A percentile compares a stretch with the other conserved stretches of the same genome.
These are phyloP conservation scores for Homarus americanus DNA, from an alignment of 1,140 invertebrate genomes.

Conservation along the genomic window DNA sequence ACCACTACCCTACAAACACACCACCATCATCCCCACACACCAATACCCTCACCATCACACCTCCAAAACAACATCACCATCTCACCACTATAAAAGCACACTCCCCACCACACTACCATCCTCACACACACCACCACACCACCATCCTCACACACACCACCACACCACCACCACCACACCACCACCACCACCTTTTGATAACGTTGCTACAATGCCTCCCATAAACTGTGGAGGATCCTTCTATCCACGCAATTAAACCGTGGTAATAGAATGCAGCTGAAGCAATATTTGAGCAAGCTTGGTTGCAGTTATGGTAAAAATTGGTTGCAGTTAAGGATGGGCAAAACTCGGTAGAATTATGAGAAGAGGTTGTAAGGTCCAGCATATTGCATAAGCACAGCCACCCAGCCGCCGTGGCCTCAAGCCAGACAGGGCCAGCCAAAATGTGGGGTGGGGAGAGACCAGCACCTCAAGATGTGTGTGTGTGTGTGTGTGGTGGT, in stretches of 20 bases:
- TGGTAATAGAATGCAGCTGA: conserved; percentile 73
- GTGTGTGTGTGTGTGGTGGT: no score
- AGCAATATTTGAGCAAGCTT: conserved; percentile 73
- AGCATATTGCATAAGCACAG: conserved; percentile 68
- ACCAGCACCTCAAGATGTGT: no score
- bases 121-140: not conserved
- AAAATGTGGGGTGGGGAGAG: conserved; percentile 16
- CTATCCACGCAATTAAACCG: conserved; percentile 71
- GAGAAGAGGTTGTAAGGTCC: conserved; percentile 66
- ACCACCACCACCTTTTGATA: conserved; percentile 53
- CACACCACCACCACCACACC: conserved; percentile 13
- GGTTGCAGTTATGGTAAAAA: conserved; percentile 73
- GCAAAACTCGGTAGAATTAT: conserved; percentile 70
- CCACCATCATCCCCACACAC: not conserved
- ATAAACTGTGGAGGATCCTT: conserved; percentile 71
- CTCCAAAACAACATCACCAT: not conserved
- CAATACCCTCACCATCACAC: not conserved
- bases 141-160: conserved; percentile 27
- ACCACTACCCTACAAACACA: not conserved
- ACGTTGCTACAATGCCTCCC: conserved; percentile 62
- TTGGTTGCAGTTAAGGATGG: conserved; percentile 68
- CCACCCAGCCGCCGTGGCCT: conserved; percentile 43
- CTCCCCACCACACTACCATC: not conserved
- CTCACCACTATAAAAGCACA: no score
- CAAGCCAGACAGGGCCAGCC: conserved; percentile 34